Base-by-base conservation (phyloP, 2,888 invertebrate genomes). In the Idaea biselata region DNA sequence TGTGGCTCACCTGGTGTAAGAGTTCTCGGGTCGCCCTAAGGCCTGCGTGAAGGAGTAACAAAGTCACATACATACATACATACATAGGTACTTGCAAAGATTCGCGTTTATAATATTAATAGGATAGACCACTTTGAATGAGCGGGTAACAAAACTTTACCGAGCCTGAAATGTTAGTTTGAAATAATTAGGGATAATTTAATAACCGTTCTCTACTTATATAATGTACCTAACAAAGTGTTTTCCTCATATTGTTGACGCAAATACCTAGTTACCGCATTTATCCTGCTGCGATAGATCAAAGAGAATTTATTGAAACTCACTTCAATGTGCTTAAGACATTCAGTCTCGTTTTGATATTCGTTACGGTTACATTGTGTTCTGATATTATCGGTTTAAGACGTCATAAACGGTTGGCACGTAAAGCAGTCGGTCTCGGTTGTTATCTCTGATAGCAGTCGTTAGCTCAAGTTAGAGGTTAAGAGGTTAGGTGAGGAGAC, bases 171-270 rank as follows among this genome's bases (percentile, higher is more conserved):
- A 44, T 44, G 14, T 6, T 7, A 44, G 6, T 44, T 44, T 11
- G 3, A 44, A 44, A 14, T 6, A 44, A 44, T 44, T 11, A 44
- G 44, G 44, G 11, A 44, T 14, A 44, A 8, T 44, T 44, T 11
- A 44, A 44, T 44, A 8, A 44, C 8, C 11, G 16, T 44, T 56
- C 17, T 33, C 16, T 61, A 60, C 16, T 44, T 58, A 64, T 56
- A 61, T 32, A 58, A n/a, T 25, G 5, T 25, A 25, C 25, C 25
- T 25, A 8, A 60, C 56, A n/a, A 16, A 16, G 18, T 8, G 58
- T 64, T 66, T 64, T 70, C 63, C 67, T 63, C n/a, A n/a, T 60
- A 61, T 57, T 18, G 18, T 33, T 66, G 63, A 60, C 64, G 55
- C 64, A 64, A 57, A 61, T 25, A 5, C 25, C 25, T 16, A 31